phyloP scores from a whole-genome alignment of 2,888 invertebrate species.

The Aradus depressus region DNA sequence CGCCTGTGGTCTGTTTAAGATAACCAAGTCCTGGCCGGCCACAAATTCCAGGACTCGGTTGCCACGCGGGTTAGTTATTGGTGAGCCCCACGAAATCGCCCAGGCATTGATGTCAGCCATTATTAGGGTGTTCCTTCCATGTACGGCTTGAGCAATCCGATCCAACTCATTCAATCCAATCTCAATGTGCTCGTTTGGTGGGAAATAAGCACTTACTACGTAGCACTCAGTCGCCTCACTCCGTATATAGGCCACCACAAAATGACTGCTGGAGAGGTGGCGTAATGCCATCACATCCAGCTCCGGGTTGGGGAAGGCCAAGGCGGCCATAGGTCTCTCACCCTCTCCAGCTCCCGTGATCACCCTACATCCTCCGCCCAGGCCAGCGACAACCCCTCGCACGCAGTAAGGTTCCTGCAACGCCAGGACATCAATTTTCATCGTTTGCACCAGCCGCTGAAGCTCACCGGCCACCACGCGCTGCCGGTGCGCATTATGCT shows the following conservation, averaged over 20 bases:
- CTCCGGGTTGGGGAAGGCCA: too few relatives aligned
- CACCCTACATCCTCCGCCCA: too few relatives aligned
- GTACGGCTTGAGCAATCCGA: neutral
- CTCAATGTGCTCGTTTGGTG: neutral
- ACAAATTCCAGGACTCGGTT: neutral
- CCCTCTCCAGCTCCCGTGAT: too few relatives aligned
- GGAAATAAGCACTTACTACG: neutral
- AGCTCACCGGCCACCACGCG: too few relatives aligned
- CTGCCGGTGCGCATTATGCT: neutral
- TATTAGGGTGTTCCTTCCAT: neutral
- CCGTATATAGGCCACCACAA: neutral
- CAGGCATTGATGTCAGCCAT: neutral
- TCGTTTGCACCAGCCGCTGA: too few relatives aligned
- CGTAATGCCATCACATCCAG: too few relatives aligned
- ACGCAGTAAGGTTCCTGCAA: too few relatives aligned
- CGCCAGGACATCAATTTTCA: too few relatives aligned
- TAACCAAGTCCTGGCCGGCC: neutral
- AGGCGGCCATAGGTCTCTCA: too few relatives aligned
- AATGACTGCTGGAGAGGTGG: neutral
- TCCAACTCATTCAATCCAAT: neutral
- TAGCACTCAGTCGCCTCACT: neutral
- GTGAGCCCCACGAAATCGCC: neutral
- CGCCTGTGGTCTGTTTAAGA: neutral
- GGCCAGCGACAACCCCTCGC: too few relatives aligned
- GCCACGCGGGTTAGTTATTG: neutral